Conservation (phyloP, 2,888 invertebrate genomes). For the Deroplatys truncata region DNA sequence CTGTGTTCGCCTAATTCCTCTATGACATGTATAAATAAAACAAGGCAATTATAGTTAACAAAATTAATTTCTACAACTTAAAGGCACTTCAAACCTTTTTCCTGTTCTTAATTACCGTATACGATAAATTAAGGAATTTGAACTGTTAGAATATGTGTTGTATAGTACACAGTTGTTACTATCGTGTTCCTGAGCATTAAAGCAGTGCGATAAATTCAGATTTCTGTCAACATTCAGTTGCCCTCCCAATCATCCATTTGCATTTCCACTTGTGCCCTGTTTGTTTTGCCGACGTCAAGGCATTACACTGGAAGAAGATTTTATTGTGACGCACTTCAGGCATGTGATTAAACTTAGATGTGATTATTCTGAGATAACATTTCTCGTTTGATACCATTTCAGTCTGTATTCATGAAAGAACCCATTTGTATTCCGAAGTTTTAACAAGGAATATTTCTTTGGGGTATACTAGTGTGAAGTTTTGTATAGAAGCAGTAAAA, state of each 20-base stretch:
- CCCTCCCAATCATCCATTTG: neutral
- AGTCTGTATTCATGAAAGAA: too few species aligned
- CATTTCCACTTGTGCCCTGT: neutral
- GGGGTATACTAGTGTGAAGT: too few species aligned
- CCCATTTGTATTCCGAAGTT: too few species aligned
- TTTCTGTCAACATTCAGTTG: neutral
- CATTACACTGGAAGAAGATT: neutral
- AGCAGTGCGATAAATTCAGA: neutral
- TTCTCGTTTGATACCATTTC: too few species aligned
- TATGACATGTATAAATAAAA: too few species aligned
- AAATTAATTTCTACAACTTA: too few species aligned
- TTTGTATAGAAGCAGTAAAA: too few species aligned
- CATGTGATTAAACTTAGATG: neutral
- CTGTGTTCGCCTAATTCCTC: too few species aligned
- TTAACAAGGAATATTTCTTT: too few species aligned
- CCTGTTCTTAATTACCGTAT: neutral
- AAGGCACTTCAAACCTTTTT: too few species aligned
- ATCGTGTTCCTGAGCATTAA: neutral
- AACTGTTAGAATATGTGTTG: neutral
- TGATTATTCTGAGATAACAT: neutral
- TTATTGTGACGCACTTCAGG: neutral
- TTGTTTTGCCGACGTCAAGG: neutral
- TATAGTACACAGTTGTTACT: neutral
- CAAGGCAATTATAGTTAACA: too few species aligned
- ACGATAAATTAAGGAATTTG: neutral